Evolutionary conservation across 2,797 vertebrate species (phyloP).

Genomic region (Sebastes oblongus): DNA sequence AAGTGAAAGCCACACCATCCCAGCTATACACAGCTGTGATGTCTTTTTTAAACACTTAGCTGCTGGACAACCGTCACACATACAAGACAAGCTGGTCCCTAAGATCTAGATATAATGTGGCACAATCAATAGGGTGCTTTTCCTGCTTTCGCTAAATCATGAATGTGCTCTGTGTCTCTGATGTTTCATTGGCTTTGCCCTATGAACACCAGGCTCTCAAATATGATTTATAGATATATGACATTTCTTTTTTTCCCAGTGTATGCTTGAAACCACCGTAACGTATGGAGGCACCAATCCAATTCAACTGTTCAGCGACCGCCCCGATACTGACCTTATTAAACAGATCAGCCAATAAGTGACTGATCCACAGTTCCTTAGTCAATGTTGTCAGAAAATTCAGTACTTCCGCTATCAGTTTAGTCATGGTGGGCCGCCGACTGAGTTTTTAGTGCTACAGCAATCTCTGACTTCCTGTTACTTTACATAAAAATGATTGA

Average conservation of each 20-base stretch:
- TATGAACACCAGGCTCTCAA: neutral
- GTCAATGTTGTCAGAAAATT: neutral
- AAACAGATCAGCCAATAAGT: neutral
- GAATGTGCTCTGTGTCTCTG: neutral
- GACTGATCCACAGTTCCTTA: neutral
- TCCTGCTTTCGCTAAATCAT: conserved; percentile 24
- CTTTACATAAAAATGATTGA: neutral
- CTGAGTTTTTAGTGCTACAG: neutral
- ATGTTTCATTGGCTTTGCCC: neutral
- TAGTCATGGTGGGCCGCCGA: neutral
- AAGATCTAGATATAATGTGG: conserved; percentile 10
- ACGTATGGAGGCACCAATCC: neutral
- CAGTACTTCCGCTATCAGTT: neutral
- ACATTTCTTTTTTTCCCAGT: neutral
- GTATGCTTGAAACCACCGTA: neutral
- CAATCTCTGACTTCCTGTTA: neutral
- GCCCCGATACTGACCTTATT: neutral
- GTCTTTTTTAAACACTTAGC: neutral
- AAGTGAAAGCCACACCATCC: conserved; percentile 40
- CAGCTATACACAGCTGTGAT: conserved; percentile 7
- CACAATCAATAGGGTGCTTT: neutral
- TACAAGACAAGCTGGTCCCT: neutral
- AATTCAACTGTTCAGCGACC: neutral
- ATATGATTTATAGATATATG: neutral
- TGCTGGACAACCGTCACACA: conserved; percentile 9